Conservation (phyloP, 2,113 vertebrate species). For the Anhinga rufa region DNA sequence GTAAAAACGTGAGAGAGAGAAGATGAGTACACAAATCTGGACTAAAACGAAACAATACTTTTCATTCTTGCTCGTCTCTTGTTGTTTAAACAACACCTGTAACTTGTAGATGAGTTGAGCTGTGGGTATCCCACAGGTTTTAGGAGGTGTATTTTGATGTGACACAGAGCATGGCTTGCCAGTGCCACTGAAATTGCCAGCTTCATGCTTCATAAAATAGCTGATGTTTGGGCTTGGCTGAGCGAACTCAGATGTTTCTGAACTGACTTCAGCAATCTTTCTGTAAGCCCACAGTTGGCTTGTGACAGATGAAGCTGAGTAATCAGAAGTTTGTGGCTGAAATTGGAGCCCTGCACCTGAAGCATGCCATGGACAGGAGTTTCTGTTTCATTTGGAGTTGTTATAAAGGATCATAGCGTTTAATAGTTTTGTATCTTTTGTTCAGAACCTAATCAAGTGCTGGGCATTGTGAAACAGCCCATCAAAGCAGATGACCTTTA, state of each 20-base stretch:
- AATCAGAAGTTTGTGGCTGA: neutral
- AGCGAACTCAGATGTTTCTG: neutral
- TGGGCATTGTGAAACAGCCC: neutral
- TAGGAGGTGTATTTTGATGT: neutral
- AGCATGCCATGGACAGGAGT: neutral
- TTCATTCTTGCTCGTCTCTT: neutral
- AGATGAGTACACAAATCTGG: neutral
- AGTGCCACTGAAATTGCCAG: neutral
- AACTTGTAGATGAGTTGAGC: neutral
- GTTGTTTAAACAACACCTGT: neutral
- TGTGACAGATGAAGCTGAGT: neutral
- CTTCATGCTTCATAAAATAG: neutral
- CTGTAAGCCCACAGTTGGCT: neutral
- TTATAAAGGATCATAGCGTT: neutral
- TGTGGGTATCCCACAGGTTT: neutral
- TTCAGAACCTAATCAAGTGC: neutral
- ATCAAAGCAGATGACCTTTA: neutral
- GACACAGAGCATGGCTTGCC: neutral
- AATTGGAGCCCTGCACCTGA: slow-evolving; percentile 12
- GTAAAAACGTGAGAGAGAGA: neutral
- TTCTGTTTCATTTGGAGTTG: neutral
- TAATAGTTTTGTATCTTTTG: neutral
- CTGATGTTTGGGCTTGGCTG: slow-evolving; percentile 1
- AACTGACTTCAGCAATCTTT: slow-evolving; percentile 5
- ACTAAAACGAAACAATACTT: neutral